Base-by-base conservation (phyloP, 1,140 invertebrate species). In the Drosophila kanapiae region DNA sequence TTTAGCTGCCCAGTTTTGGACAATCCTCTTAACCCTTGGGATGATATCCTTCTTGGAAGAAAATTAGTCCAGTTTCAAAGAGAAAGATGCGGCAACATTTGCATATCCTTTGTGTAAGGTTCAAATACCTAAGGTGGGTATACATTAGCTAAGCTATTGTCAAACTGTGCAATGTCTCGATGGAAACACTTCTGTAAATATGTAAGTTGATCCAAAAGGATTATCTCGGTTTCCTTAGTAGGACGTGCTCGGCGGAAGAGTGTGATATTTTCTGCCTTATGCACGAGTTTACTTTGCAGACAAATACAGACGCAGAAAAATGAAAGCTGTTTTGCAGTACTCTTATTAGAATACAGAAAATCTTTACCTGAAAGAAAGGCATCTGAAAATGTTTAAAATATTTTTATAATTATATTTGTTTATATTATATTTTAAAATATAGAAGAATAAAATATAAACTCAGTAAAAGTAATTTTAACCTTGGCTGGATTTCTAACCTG, bases 121-220 rank as follows among this genome's bases (percentile, higher is more conserved):
- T 64, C 5, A 62, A 40, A 23, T 48, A 48, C 27, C 58, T 33
- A 23, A 3, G 31, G 29, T 61, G 43, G 53, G 58, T 57, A 72
- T 62, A 85, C 80, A 87, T 87, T 87, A 75, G 83, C 67, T 85
- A 60, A 83, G 77, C 78, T 83, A 69, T 88, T 83, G 85, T 62
- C 70, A 78, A 85, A 85, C 82, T 81, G 40, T 54, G 38, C 40
- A 62, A 49, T 69, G 49, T 49, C 56, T 63, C 57, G 31, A 56
- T 63, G 40, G 63, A 45, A 63, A 64, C 18, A 31, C 59, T 16
- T 51, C 42, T 59, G 37, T 53, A 9, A 35, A 27, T 33, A 54
- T 63, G 18, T 65, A 56, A 56, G 37, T n/a, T 70, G 49, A 80
- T 76, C 61, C 57, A 67, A 18, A 51, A 13, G 58, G 68, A 80